Evolutionary conservation across 2,797 vertebrate species (phyloP).

Genomic region (Astyanax mexicanus): DNA sequence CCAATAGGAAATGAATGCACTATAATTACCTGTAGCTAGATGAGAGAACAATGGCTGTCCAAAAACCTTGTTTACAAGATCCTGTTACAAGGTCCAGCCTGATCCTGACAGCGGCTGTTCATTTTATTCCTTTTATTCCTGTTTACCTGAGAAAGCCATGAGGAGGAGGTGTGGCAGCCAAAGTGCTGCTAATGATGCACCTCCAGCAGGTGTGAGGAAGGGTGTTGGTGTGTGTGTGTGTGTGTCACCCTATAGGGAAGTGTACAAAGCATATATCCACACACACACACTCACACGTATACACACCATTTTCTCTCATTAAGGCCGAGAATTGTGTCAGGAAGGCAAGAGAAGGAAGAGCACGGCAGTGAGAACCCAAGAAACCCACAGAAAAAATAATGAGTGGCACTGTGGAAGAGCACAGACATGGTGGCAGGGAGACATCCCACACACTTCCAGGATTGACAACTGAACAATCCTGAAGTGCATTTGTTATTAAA

Average conservation of each 20-base stretch:
- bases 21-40: background rate
- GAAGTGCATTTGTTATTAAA: no score
- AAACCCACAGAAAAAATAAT: constrained; percentile 37
- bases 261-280: background rate
- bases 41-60: background rate
- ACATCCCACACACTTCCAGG: background rate
- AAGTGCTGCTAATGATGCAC: constrained; percentile 28
- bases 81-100: background rate
- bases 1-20: background rate
- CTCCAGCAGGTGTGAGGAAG: constrained; percentile 21
- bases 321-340: background rate
- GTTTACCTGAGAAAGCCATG: background rate
- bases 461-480: background rate
- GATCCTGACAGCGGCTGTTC: background rate
- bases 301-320: constrained; percentile 26
- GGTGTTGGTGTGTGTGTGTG: background rate
- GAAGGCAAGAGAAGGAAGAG: constrained; percentile 3
- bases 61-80: background rate
- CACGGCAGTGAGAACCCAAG: constrained; percentile 4
- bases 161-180: background rate
- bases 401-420: background rate
- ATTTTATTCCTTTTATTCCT: constrained; percentile 10
- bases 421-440: background rate
- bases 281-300: no score
- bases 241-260: background rate